Evolutionary conservation across 2,113 vertebrate genomes (phyloP).

Genomic region (Pyrgilauda ruficollis): DNA sequence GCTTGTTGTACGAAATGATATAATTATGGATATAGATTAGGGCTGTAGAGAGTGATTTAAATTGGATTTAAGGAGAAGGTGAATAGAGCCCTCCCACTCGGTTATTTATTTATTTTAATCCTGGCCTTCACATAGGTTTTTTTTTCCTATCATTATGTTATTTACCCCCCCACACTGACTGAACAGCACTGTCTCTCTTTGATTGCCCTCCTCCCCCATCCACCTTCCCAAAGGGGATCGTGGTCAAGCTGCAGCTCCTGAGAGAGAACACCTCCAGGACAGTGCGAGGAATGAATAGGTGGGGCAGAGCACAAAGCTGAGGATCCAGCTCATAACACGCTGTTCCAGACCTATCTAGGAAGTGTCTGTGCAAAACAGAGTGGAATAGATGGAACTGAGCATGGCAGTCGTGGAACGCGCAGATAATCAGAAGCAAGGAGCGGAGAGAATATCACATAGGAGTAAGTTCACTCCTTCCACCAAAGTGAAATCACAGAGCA

Average conservation of each 20-base stretch:
- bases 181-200: neutral
- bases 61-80: conserved; percentile 73
- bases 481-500: neutral
- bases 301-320: neutral
- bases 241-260: neutral
- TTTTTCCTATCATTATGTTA: neutral
- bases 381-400: neutral
- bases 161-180: neutral
- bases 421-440: neutral
- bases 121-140: neutral
- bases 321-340: accelerated
- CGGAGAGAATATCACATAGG: neutral
- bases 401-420: neutral
- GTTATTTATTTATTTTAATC: conserved; percentile 56
- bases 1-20: conserved; percentile 71
- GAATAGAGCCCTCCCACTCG: conserved; percentile 48
- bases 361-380: neutral
- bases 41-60: conserved; percentile 67
- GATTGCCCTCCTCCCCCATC: neutral
- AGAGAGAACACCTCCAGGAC: neutral
- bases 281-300: neutral
- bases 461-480: neutral
- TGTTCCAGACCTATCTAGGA: neutral
- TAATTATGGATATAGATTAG: conserved; percentile 75
- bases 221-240: neutral